phyloP scores from a whole-genome alignment of 2,888 invertebrate genomes.

The Rotaria sp. region DNA sequence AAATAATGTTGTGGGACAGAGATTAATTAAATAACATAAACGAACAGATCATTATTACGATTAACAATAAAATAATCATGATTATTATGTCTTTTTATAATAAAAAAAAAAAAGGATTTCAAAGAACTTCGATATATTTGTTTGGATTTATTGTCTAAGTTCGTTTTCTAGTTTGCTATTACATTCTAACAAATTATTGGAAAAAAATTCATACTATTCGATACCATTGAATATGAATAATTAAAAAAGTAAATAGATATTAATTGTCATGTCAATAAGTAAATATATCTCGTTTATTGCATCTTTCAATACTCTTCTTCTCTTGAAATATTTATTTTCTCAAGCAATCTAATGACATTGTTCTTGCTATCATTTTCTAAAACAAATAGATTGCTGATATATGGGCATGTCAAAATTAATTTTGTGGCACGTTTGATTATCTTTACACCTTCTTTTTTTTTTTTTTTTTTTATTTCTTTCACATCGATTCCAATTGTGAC shows the following conservation, averaged over 20 bases:
- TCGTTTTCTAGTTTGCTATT: too few species aligned
- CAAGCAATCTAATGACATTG: background rate
- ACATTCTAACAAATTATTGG: too few species aligned
- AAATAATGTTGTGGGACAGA: too few species aligned
- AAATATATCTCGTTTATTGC: background rate
- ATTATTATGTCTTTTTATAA: too few species aligned
- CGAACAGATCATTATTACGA: too few species aligned
- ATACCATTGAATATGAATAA: background rate
- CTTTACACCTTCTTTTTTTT: background rate
- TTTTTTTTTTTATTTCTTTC: background rate
- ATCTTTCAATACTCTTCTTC: background rate
- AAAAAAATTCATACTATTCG: background rate
- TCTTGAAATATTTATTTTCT: background rate
- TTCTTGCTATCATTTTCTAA: background rate
- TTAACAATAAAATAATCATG: too few species aligned
- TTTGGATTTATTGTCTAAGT: too few species aligned
- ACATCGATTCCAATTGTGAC: background rate
- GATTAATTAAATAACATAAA: too few species aligned
- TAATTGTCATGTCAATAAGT: background rate
- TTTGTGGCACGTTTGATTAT: background rate
- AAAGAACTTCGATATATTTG: too few species aligned
- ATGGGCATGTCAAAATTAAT: background rate
- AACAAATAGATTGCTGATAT: constrained; percentile 1
- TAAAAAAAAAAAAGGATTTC: too few species aligned
- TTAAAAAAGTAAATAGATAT: background rate